Percentiles rank a stretch among this genome's conserved stretches.
These are phyloP conservation scores for Eurois occulta DNA, from an alignment of 2,888 invertebrate genomes.

Conservation along the genomic window DNA sequence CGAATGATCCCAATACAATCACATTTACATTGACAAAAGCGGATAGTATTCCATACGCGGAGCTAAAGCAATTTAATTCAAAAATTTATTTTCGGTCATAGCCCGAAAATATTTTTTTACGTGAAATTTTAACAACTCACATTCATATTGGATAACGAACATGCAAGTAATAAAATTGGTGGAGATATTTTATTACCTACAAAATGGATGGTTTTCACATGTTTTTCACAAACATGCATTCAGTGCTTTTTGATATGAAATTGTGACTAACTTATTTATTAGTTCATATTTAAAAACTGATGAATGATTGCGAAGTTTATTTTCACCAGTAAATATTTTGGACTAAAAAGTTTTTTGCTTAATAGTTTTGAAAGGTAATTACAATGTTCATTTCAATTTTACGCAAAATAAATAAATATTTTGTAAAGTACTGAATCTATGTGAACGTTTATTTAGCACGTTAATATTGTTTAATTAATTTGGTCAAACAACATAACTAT, in stretches of 20 bases:
- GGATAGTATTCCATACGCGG: slow-evolving; percentile 37
- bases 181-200: slow-evolving; percentile 49
- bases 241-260: slow-evolving; percentile 27
- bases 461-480: neutral
- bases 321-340: neutral
- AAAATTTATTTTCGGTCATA: slow-evolving; percentile 47
- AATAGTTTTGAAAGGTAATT: neutral
- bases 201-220: slow-evolving; percentile 37
- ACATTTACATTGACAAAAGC: slow-evolving; percentile 57
- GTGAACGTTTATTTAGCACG: neutral
- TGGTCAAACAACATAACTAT: neutral
- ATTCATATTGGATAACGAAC: slow-evolving; percentile 47
- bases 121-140: slow-evolving; percentile 52
- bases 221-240: slow-evolving; percentile 47
- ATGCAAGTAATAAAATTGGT: slow-evolving; percentile 48
- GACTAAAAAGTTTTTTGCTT: neutral
- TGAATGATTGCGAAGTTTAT: slow-evolving; percentile 3
- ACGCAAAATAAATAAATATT: neutral
- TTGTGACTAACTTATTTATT: slow-evolving; percentile 11
- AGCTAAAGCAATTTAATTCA: slow-evolving; percentile 53
- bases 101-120: slow-evolving; percentile 48
- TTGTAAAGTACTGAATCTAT: neutral
- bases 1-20: slow-evolving; percentile 54
- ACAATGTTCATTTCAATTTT: neutral
- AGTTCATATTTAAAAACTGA: slow-evolving; percentile 16